phyloP scores from a whole-genome alignment of 2,888 invertebrate species.

The Celastrina argiolus region DNA sequence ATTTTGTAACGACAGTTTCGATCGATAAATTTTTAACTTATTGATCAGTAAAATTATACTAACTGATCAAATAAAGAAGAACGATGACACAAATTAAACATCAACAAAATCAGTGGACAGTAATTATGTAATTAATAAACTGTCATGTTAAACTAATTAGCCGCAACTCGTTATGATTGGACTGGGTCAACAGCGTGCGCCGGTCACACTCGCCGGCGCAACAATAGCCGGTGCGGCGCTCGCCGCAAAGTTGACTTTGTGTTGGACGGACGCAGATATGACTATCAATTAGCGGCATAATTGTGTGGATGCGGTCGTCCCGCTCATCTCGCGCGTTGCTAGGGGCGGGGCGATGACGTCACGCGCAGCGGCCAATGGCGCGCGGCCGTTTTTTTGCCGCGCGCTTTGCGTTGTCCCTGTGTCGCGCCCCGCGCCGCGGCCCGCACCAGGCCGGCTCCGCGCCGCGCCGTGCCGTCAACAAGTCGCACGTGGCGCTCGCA shows the following conservation, averaged over 20 bases:
- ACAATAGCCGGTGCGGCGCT: neutral
- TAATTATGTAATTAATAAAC: neutral
- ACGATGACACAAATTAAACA: neutral
- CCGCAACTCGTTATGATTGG: neutral
- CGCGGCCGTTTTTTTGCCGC: conserved; percentile 55
- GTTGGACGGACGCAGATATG: fast-evolving
- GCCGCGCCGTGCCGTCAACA: neutral
- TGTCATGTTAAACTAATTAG: conserved; percentile 11
- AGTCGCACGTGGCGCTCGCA: neutral
- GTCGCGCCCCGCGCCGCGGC: conserved; percentile 40
- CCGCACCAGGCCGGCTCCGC: neutral
- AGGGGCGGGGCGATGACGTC: conserved; percentile 74
- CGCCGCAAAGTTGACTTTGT: conserved; percentile 37
- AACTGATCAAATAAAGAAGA: neutral
- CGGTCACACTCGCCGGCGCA: neutral
- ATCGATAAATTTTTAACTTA: neutral
- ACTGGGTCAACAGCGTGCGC: neutral
- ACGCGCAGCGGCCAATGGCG: conserved; percentile 59
- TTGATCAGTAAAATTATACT: neutral
- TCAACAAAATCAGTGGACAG: neutral
- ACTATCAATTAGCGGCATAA: conserved; percentile 27
- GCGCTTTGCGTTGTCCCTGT: conserved; percentile 64
- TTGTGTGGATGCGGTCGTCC: conserved; percentile 36
- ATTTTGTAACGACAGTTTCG: neutral
- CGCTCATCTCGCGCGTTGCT: conserved; percentile 74